Conservation (phyloP, 1,140 invertebrate genomes). For the Sinonovacula constricta region DNA sequence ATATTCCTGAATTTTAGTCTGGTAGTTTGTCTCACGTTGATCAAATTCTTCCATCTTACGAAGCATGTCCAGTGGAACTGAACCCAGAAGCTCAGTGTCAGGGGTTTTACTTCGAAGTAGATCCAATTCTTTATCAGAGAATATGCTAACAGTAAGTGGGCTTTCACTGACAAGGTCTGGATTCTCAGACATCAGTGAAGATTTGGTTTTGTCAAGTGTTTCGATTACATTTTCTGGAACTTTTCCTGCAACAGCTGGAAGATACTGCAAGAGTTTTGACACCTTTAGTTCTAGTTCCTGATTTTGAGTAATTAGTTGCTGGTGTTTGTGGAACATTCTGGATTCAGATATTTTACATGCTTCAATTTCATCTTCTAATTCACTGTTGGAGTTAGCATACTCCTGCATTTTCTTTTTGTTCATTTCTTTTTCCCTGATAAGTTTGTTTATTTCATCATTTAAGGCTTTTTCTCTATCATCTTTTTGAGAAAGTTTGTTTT, state of each 20-base stretch:
- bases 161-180: constrained; percentile 43
- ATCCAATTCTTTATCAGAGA: constrained; percentile 31
- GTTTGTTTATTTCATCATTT: constrained; percentile 48
- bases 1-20: constrained; percentile 33
- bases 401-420: constrained; percentile 54
- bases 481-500: constrained; percentile 48
- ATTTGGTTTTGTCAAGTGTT: neutral
- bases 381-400: constrained; percentile 47
- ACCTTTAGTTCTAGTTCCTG: constrained; percentile 45
- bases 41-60: constrained; percentile 49
- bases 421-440: constrained; percentile 40
- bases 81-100: constrained; percentile 28
- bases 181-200: constrained; percentile 45
- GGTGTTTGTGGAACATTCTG: constrained; percentile 52
- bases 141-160: constrained; percentile 39
- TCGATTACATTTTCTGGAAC: neutral
- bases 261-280: constrained; percentile 26
- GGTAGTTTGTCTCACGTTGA: constrained; percentile 41
- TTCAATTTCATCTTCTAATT: constrained; percentile 53
- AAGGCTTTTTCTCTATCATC: constrained; percentile 51
- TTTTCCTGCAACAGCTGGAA: constrained; percentile 4
- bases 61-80: constrained; percentile 42
- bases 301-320: constrained; percentile 48
- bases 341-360: constrained; percentile 54
- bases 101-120: constrained; percentile 34